Percentiles rank a stretch among this genome's conserved stretches.
Conservation (phyloP, 2,113 vertebrate genomes). For the Herpetotheres cachinnans region DNA sequence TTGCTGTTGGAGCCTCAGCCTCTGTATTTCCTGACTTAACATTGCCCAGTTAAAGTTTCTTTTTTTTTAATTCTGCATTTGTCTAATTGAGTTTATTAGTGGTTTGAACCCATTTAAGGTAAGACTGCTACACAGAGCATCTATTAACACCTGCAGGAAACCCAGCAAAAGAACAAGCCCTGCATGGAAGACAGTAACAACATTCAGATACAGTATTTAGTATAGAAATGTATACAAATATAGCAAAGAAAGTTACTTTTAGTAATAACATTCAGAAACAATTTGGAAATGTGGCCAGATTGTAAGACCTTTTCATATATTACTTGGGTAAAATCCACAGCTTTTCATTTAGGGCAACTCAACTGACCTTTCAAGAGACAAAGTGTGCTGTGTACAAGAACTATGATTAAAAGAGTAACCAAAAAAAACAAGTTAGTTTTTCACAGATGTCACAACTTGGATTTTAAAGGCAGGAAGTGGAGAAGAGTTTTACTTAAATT, state of each 20-base stretch:
- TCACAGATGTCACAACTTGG: neutral
- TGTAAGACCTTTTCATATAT: neutral
- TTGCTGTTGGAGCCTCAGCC: conserved; percentile 43
- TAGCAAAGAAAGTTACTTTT: neutral
- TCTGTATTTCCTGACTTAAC: conserved; percentile 33
- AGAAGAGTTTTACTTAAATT: neutral
- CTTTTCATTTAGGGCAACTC: neutral
- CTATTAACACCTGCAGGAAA: neutral
- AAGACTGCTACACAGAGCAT: neutral
- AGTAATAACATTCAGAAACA: neutral
- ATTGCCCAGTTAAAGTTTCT: neutral
- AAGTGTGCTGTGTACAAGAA: neutral
- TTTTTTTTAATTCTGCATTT: neutral
- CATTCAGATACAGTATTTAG: neutral
- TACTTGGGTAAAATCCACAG: neutral
- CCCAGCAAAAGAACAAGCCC: neutral
- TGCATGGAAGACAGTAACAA: neutral
- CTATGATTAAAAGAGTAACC: neutral
- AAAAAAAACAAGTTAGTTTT: neutral
- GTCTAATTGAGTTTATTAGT: neutral
- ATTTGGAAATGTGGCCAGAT: neutral
- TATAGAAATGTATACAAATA: neutral
- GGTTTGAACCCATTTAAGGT: neutral
- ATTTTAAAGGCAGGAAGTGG: neutral
- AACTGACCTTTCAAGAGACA: neutral